phyloP scores from a whole-genome alignment of 1,140 invertebrate genomes.

The Bradysia coprophila region DNA sequence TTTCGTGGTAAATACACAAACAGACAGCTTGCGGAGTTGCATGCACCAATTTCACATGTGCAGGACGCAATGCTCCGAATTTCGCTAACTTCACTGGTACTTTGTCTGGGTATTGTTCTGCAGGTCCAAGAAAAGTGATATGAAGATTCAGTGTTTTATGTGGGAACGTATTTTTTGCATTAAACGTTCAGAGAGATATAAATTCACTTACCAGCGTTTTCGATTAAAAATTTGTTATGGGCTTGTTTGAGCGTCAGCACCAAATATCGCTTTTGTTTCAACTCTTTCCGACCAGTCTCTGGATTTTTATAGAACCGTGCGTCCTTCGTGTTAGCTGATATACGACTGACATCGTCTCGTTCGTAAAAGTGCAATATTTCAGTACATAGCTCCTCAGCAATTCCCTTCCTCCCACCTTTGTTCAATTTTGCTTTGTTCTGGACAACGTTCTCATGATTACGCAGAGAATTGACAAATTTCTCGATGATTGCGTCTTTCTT shows the following conservation, averaged over 20 bases:
- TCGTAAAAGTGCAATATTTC: neutral
- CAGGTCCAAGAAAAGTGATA: neutral
- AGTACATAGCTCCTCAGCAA: neutral
- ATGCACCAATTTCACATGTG: neutral
- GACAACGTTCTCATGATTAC: neutral
- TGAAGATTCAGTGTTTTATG: neutral
- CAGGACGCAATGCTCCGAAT: too few relatives aligned
- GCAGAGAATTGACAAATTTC: neutral
- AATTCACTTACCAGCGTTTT: neutral
- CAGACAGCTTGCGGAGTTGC: neutral
- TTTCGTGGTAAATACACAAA: neutral
- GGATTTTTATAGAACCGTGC: neutral
- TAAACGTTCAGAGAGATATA: neutral
- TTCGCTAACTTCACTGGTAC: too few relatives aligned
- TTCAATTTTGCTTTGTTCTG: neutral
- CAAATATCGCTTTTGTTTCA: too few relatives aligned
- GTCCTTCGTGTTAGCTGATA: neutral
- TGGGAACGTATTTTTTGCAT: neutral
- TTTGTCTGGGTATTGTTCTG: neutral
- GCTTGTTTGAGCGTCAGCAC: neutral
- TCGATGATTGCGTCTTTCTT: neutral
- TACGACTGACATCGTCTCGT: neutral
- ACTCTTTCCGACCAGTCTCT: neutral
- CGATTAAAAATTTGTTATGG: neutral
- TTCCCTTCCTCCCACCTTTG: neutral